Evolutionary conservation across 2,888 invertebrate species (phyloP).

Genomic region (Tetragonula carbonaria): DNA sequence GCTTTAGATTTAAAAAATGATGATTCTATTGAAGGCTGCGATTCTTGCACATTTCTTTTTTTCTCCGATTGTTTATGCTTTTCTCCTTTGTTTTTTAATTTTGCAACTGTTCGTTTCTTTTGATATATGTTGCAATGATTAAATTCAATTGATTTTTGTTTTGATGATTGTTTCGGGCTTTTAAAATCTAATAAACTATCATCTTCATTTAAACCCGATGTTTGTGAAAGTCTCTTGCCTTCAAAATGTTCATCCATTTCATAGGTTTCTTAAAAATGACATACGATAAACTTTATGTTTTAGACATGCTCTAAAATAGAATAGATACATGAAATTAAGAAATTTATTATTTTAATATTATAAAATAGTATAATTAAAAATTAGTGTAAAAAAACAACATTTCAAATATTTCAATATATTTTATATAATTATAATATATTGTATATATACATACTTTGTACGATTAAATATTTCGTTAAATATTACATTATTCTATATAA

Average conservation of each 20-base stretch:
- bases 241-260: constrained; percentile 26
- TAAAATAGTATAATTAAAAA: background rate
- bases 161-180: constrained; percentile 70
- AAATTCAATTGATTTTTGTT: constrained; percentile 49
- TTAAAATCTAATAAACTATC: constrained; percentile 80
- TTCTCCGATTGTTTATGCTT: constrained; percentile 37
- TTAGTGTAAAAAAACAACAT: constrained; percentile 9
- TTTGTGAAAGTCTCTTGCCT: background rate
- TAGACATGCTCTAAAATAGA: background rate
- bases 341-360: background rate
- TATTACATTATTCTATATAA: background rate
- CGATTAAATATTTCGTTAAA: constrained; percentile 8
- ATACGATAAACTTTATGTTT: background rate
- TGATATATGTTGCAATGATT: constrained; percentile 23
- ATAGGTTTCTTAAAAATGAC: constrained; percentile 3
- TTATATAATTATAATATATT: constrained; percentile 4
- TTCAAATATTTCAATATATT: background rate
- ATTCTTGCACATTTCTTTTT: constrained; percentile 42
- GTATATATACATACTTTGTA: too few relatives aligned
- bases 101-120: constrained; percentile 41
- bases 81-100: constrained; percentile 24
- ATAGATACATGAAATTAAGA: constrained; percentile 8
- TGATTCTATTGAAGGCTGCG: constrained; percentile 76
- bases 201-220: constrained; percentile 37
- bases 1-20: constrained; percentile 75